Evolutionary conservation across 1,140 invertebrate species (phyloP), one percentile per base, ranked within the genome.

Genomic region (Platyscapa corneri): DNA sequence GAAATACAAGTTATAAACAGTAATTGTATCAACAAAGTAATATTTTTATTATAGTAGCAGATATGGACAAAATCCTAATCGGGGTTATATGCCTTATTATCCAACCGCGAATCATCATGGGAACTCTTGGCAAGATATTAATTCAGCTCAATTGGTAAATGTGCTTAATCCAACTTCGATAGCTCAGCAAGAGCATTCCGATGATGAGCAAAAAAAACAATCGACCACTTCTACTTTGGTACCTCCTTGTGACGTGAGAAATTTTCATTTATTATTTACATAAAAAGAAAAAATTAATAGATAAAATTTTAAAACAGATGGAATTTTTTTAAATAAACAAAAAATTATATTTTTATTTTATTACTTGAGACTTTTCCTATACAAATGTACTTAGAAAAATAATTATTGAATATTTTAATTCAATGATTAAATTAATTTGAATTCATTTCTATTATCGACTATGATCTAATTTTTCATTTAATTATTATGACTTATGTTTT

Each of bases 31-130:
- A 74, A 46, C 23, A 5, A 42, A 23, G 42, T 18, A 37, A 74
- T 10, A 76, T 74, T 37, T 0, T 16, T 77, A 1, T 56, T 37
- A 30, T 34, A 77, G 75, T 39, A 49, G 76, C 37, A 39, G 42
- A 20, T 86, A 83, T 23, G 90, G 89, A 20, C 67, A 88, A 20
- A 90, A 91, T 77, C 56, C 82, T 10, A 89, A 88, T 70, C 86
- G 88, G 65, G 82, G 87, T 0, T 91, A 91, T 67, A 86, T 79
- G 0, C 82, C 89, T 23, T 90, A 90, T 75, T 91, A 89, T 70
- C 84, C 88, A 34, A 67, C 56, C 0, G 39, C 85, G 20, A 89
- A 89, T 65, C 90, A 90, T 74, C 85, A 65, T 27, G 18, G 32
- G 23, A 42, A 75, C 1, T 49, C 82, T 27, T 92, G 92, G 91